Conservation (phyloP, 2,888 invertebrate species). For the Dynastes hyllus region DNA sequence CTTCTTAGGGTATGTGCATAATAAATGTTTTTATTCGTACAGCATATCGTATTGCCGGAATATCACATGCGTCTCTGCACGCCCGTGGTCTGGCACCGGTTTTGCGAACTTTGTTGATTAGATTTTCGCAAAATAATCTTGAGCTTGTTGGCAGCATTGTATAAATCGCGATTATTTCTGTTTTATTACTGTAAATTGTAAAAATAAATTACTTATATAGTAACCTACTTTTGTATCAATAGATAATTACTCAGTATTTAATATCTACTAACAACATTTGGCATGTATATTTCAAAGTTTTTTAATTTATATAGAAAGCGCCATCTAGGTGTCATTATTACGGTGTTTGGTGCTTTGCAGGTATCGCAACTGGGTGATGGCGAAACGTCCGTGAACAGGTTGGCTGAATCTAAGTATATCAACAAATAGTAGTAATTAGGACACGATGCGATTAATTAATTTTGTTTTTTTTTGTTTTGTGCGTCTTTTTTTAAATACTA, state of each 20-base stretch:
- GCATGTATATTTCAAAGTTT: constrained; percentile 26
- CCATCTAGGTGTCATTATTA: constrained; percentile 61
- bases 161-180: no score
- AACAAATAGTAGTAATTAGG: constrained; percentile 65
- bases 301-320: constrained; percentile 41
- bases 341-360: constrained; percentile 71
- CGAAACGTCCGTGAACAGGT: constrained; percentile 69
- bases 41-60: no score
- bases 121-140: no score
- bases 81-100: no score
- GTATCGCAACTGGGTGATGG: constrained; percentile 70
- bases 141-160: no score
- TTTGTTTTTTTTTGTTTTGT: constrained; percentile 36
- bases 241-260: background rate
- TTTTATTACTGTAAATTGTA: background rate
- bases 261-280: constrained; percentile 2
- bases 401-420: constrained; percentile 72
- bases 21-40: no score
- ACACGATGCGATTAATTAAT: constrained; percentile 33
- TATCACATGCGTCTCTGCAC: no score
- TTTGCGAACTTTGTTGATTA: no score
- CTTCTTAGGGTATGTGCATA: no score
- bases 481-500: background rate
- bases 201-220: background rate
- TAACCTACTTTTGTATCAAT: background rate